These are phyloP conservation scores for Acanthurus tractus DNA, from an alignment of 2,797 vertebrate species.

Conservation along the genomic window DNA sequence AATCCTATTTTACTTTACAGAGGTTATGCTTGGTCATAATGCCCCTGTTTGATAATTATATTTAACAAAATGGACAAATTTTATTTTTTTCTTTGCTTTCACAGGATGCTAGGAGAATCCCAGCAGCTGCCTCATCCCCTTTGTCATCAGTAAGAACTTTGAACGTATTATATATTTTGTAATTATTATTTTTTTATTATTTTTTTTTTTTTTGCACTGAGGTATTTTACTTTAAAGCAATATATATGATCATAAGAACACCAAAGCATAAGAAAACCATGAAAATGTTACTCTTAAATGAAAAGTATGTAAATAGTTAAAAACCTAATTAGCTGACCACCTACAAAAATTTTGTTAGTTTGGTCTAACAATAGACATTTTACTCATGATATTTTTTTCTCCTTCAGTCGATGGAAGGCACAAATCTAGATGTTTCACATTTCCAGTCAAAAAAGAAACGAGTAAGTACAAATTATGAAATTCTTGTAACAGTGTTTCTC, in stretches of 20 bases:
- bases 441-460: constrained; percentile 89
- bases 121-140: constrained; percentile 87
- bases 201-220: neutral
- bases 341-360: neutral
- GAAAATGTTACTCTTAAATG: neutral
- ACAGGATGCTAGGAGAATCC: constrained; percentile 97
- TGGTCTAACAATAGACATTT: neutral
- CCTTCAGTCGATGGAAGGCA: constrained; percentile 88
- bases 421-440: constrained; percentile 80
- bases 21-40: neutral
- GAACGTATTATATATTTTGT: neutral
- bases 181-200: too few species aligned
- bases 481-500: neutral
- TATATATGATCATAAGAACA: neutral
- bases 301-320: neutral
- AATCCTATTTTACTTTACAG: neutral
- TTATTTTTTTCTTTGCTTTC: constrained; percentile 37
- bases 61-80: neutral
- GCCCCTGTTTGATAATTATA: neutral
- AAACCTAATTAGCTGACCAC: neutral
- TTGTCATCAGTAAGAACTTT: constrained; percentile 89
- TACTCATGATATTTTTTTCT: constrained; percentile 6
- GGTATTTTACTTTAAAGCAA: neutral
- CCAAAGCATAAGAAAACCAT: neutral
- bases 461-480: constrained; percentile 83